Evolutionary conservation across 2,113 vertebrate species (phyloP).

Genomic region (Theropithecus gelada): DNA sequence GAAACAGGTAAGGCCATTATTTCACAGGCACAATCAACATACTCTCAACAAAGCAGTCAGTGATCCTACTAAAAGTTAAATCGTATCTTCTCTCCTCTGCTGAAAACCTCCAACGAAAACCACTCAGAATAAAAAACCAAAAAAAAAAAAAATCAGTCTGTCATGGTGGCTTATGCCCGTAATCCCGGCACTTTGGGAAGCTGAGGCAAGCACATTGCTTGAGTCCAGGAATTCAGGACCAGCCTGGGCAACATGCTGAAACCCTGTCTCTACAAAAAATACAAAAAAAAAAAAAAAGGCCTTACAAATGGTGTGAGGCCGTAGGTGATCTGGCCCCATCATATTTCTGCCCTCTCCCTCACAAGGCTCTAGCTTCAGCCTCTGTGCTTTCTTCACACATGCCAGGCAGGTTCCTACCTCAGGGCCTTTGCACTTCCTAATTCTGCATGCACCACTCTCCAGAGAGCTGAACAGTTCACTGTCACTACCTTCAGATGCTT

Average conservation of each 20-base stretch:
- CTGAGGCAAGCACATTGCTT: neutral
- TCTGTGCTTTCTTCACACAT: neutral
- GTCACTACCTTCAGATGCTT: neutral
- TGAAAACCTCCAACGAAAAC: neutral
- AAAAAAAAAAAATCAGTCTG: neutral
- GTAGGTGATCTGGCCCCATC: neutral
- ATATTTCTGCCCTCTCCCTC: neutral
- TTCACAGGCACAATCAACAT: neutral
- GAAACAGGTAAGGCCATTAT: neutral
- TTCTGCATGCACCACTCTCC: neutral
- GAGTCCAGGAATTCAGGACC: neutral
- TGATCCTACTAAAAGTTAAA: neutral
- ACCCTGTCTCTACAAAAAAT: neutral
- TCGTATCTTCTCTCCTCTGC: neutral
- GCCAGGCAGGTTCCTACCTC: neutral
- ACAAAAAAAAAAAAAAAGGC: neutral
- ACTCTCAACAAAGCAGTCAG: neutral
- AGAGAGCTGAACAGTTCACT: neutral
- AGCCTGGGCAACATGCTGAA: no score
- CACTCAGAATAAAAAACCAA: neutral
- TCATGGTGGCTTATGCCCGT: rapidly evolving
- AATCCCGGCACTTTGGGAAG: neutral
- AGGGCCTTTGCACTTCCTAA: neutral
- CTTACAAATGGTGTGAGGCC: neutral
- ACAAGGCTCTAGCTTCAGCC: neutral